Base-by-base conservation (phyloP, 2,888 invertebrate genomes). In the Malacosoma neustria region DNA sequence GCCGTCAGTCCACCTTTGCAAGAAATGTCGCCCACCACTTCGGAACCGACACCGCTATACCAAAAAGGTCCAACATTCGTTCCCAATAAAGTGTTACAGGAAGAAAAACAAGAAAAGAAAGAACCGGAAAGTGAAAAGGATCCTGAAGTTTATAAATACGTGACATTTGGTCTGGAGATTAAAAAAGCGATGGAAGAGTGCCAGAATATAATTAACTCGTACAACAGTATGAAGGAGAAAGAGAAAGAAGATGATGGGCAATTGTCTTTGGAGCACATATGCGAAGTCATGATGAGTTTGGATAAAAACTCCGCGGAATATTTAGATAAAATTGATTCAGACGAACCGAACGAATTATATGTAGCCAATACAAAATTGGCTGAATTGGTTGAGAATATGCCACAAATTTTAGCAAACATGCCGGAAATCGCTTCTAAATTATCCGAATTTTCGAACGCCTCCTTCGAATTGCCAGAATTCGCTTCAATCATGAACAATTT, bases 181-280 rank as follows among this genome's bases (percentile, higher is more conserved):
- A 85, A 82, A 40, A 82, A 77, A 43, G 82, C 82, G 0, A 81
- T 85, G 77, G 85, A 84, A 38, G 82, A 84, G 30, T 82, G 84
- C 42, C 81, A 84, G 54, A 79, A 80, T 46, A 80, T 84, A 12
- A 84, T 84, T 2, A 77, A 80, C 33, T 76, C 81, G 0, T 81
- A 79, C 13, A 77, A 75, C 43, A 69, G 60, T 42, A 67, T 69
- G 0, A 67, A 61, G 1, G 67, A 68, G 0, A 51, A 51, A 1
- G 59, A 61, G 0, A 59, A 45, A 0, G 63, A 51, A 0, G 35
- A 51, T 1, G 66, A 73, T 0, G 65, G 63, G 0, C 62, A 68
- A 1, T 40, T 77, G 0, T 76, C 81, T 0, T 13, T 82, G 1
- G 81, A 82, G 34, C 77, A 80, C 36, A 84, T 84, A 1, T 79